Conservation (phyloP, 1,140 invertebrate species). For the Pogonomyrmex californicus region DNA sequence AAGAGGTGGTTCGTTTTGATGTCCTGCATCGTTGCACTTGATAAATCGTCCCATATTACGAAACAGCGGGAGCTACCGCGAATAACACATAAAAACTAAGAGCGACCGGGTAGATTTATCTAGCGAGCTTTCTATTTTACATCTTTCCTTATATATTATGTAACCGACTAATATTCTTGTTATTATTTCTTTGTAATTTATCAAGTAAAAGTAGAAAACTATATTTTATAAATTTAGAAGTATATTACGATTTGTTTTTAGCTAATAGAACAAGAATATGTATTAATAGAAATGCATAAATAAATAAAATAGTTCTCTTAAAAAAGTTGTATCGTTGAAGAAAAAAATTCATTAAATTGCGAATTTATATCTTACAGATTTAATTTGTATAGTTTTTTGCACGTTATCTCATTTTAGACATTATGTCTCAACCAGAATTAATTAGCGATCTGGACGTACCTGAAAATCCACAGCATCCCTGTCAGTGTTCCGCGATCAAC, state of each 20-base stretch:
- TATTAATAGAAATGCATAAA: neutral
- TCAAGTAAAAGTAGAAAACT: neutral
- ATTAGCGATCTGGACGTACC: conserved; percentile 72
- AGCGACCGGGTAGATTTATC: conserved; percentile 23
- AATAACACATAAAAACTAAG: conserved; percentile 34
- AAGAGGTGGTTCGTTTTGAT: conserved; percentile 61
- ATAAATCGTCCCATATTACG: conserved; percentile 66
- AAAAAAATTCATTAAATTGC: neutral
- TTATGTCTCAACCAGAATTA: conserved; percentile 73
- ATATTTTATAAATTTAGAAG: neutral
- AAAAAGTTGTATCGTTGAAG: neutral
- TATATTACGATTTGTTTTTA: neutral
- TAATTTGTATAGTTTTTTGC: neutral
- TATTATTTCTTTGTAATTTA: conserved; percentile 11
- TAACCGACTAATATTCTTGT: neutral
- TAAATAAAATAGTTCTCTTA: neutral
- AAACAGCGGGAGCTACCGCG: conserved; percentile 60
- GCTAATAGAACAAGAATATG: neutral
- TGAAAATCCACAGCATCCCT: conserved; percentile 73
- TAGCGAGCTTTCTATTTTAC: conserved; percentile 34
- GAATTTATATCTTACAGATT: neutral
- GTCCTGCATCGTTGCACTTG: conserved; percentile 63
- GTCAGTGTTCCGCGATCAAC: conserved; percentile 76
- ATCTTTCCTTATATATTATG: conserved; percentile 33
- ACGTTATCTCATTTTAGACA: conserved; percentile 61